phyloP scores from a whole-genome alignment of 2,888 invertebrate genomes.

The Diarsia brunnea region DNA sequence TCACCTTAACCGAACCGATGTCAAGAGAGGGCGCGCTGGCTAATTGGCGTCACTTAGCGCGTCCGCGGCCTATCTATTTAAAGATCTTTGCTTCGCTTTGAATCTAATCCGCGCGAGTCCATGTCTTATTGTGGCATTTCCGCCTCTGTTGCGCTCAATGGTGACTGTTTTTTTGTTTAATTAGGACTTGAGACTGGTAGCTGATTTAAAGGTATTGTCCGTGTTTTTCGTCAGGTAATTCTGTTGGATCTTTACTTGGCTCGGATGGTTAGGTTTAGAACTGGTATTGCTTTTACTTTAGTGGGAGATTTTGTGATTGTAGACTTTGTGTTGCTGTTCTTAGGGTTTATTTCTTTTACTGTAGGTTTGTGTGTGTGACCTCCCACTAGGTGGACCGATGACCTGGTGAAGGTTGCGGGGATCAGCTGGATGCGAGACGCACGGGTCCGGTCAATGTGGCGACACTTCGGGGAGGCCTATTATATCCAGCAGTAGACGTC shows the following conservation, averaged over 20 bases:
- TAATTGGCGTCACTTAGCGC: conserved; percentile 81
- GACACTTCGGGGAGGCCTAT: too few relatives aligned
- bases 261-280: not conserved
- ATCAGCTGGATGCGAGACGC: too few relatives aligned
- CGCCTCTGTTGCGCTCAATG: conserved; percentile 70
- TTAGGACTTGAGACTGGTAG: conserved; percentile 58
- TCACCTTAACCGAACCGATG: conserved; percentile 69
- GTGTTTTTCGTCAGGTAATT: conserved; percentile 38
- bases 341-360: not conserved
- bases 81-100: conserved; percentile 73
- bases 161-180: conserved; percentile 64
- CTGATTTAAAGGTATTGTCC: conserved; percentile 61
- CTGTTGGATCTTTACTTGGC: conserved; percentile 21
- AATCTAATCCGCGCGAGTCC: conserved; percentile 72
- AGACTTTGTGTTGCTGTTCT: not conserved
- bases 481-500: too few relatives aligned
- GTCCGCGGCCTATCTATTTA: conserved; percentile 78
- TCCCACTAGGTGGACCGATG: too few relatives aligned
- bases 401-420: too few relatives aligned
- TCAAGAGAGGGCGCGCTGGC: conserved; percentile 72
- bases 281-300: not conserved
- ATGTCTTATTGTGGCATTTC: conserved; percentile 74
- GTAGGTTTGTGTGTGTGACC: not conserved
- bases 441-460: too few relatives aligned
- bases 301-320: not conserved